phyloP scores from a whole-genome alignment of 2,797 vertebrate species.

The Ctenopoma multispine region DNA sequence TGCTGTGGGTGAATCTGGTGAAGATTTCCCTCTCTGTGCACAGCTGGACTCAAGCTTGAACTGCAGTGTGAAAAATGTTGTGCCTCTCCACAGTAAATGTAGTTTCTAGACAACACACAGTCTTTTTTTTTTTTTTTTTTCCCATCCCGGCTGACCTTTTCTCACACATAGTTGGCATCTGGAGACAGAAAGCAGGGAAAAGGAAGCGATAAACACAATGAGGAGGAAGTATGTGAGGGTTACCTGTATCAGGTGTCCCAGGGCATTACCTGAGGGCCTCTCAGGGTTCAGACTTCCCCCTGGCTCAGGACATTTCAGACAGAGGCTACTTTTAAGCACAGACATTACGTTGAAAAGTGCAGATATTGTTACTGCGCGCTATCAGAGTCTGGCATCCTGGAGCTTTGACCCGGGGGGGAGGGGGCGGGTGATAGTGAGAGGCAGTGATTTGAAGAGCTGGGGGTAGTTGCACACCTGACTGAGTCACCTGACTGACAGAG shows the following conservation, averaged over 20 bases:
- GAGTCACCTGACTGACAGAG: constrained; percentile 75
- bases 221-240: constrained; percentile 71
- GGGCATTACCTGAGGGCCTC: constrained; percentile 80
- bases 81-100: constrained; percentile 18
- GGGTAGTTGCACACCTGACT: constrained; percentile 79
- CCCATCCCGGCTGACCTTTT: constrained; percentile 25
- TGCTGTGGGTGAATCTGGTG: constrained; percentile 22
- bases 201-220: constrained; percentile 70
- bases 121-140: not conserved
- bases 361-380: constrained; percentile 79
- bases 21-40: constrained; percentile 15
- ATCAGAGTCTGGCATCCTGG: constrained; percentile 79
- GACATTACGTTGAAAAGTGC: constrained; percentile 76
- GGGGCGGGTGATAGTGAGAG: constrained; percentile 26
- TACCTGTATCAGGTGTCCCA: constrained; percentile 83
- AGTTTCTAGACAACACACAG: constrained; percentile 1
- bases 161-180: constrained; percentile 36
- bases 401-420: constrained; percentile 64
- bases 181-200: constrained; percentile 45
- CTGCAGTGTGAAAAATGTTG: constrained; percentile 22
- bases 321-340: constrained; percentile 75
- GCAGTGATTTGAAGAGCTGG: constrained; percentile 38
- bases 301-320: constrained; percentile 63
- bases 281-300: constrained; percentile 42
- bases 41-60: constrained; percentile 33